Conservation (phyloP, 1,140 invertebrate genomes). For the Oryzaephilus surinamensis region DNA sequence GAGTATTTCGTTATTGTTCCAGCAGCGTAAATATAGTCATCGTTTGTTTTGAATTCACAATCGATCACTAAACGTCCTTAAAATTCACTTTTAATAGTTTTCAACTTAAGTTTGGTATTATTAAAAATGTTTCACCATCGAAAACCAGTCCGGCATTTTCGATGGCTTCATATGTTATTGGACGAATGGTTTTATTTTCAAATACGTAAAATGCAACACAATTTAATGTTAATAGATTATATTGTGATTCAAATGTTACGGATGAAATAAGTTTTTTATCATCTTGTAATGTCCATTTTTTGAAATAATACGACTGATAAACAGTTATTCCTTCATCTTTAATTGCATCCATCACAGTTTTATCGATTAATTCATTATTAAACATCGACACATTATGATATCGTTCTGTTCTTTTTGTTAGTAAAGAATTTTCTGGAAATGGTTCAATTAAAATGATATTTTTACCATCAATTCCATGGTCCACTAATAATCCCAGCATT, state of each 20-base stretch:
- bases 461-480: conserved; percentile 39
- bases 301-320: conserved; percentile 25
- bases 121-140: conserved; percentile 42
- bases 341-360: conserved; percentile 10
- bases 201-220: conserved; percentile 44
- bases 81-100: no score
- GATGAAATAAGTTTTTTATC: conserved; percentile 14
- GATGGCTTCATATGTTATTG: conserved; percentile 43
- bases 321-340: conserved; percentile 13
- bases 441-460: conserved; percentile 46
- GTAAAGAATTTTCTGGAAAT: conserved; percentile 33
- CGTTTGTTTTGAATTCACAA: conserved; percentile 55
- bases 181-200: conserved; percentile 36
- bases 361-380: conserved; percentile 26
- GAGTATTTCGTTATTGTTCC: conserved; percentile 55
- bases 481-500: conserved; percentile 45
- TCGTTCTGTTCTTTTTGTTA: conserved; percentile 9
- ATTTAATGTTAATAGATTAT: conserved; percentile 33
- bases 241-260: conserved; percentile 37
- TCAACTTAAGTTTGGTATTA: no score
- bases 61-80: conserved; percentile 51
- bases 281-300: conserved; percentile 22
- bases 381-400: conserved; percentile 26
- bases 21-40: conserved; percentile 54
- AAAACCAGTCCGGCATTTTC: conserved; percentile 56